Evolutionary conservation across 2,113 vertebrate genomes (phyloP), one percentile per base, ranked within the genome.

Genomic region (Anarhynchus alexandrinus): DNA sequence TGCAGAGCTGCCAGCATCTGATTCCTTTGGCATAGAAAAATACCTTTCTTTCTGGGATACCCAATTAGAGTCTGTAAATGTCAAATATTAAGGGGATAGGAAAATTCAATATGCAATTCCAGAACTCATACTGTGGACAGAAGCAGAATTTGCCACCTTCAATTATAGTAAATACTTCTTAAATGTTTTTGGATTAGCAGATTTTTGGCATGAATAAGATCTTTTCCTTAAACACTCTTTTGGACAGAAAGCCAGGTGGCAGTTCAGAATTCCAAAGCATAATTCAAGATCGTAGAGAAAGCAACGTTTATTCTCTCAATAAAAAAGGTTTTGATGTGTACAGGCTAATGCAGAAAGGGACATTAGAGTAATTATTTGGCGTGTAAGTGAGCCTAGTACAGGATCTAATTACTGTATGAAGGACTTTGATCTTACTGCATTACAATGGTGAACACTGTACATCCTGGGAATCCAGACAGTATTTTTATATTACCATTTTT

Each of bases 101-200:
- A 87, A 62, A 96, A 96, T 88, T 90, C 78, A 90, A 81, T 25
- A 90, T 47, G 49, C 23, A 77, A 82, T 79, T 90, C 74, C 82
- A 90, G 82, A 79, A 49, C 36, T 90, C 79, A 70, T 27, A 86
- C 88, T 87, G 90, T 51, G 90, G 52, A 74, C 1, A 2, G 65
- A 93, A 95, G 42, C 32, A 90, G 42, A 87, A 78, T 86, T 90
- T 84, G 59, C 40, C 57, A 78, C 51, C 34, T 85, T 65, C 45
- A 65, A 20, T 69, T 94, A 73, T 6, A 94, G 9, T 34, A 90
- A 93, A 84, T 65, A 64, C 26, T 58, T 91, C 73, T 86, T 87
- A 67, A 76, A 82, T 40, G 43, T 5, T 90, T 93, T 85, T 94
- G 84, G 78, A 93, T 76, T 82, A 89, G 45, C n/a, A 83, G 34